A percentile compares a stretch with the other conserved stretches of the same genome.
phyloP scores from a whole-genome alignment of 2,797 vertebrate genomes.

The Danio tinwini region DNA sequence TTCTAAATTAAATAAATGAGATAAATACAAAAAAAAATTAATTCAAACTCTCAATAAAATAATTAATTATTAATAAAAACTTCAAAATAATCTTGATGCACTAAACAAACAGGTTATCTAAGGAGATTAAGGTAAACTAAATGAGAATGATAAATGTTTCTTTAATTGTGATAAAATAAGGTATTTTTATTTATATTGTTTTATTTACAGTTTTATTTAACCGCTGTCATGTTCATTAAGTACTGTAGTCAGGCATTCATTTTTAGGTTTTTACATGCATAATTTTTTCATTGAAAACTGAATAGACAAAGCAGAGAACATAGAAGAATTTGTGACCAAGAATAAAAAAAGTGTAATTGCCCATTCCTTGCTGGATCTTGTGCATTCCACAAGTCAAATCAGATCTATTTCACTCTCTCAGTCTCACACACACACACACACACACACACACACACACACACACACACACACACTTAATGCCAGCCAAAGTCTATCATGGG shows the following conservation, averaged over 20 bases:
- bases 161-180: background rate
- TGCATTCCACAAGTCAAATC: slow-evolving; percentile 42
- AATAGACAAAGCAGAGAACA: background rate
- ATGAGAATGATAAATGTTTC: background rate
- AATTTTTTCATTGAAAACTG: background rate
- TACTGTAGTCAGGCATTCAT: background rate
- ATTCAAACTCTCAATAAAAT: no score
- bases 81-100: no score
- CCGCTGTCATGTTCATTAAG: background rate
- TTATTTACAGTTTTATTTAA: background rate
- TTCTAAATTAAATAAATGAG: no score
- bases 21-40: no score
- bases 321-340: background rate
- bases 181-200: background rate
- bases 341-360: background rate
- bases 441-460: slow-evolving; percentile 18
- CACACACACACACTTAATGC: slow-evolving; percentile 23
- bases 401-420: slow-evolving; percentile 1
- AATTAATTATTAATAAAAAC: no score
- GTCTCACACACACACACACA: background rate
- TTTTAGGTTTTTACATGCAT: background rate
- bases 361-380: background rate
- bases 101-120: no score
- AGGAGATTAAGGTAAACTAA: background rate
- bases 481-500: slow-evolving; percentile 49